These are phyloP conservation scores for Vidua macroura DNA, from an alignment of 2,113 vertebrate species.

Conservation along the genomic window DNA sequence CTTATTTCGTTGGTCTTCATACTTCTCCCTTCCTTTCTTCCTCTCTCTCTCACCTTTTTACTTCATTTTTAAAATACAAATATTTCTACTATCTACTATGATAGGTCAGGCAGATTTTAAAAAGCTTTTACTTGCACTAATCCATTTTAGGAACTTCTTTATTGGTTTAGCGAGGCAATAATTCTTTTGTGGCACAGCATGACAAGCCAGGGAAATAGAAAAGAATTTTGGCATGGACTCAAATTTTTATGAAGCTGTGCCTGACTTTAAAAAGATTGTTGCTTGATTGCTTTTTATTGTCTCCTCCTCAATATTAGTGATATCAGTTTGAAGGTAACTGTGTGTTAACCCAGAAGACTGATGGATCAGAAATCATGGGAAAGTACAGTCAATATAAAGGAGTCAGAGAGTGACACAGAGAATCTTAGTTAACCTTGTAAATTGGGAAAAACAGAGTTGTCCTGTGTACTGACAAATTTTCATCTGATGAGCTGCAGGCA, in stretches of 20 bases:
- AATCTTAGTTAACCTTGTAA: neutral
- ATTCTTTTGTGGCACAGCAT: neutral
- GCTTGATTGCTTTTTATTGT: neutral
- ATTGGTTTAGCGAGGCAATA: neutral
- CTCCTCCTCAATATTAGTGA: neutral
- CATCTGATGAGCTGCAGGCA: neutral
- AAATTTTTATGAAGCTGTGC: neutral
- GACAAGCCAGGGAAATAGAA: neutral
- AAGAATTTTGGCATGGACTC: neutral
- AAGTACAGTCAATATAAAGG: neutral
- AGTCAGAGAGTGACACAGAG: neutral
- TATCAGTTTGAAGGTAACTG: neutral
- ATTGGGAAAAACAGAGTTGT: neutral
- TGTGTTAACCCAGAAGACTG: neutral
- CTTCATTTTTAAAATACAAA: neutral
- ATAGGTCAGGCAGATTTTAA: neutral
- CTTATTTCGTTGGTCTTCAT: neutral
- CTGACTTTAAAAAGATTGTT: neutral
- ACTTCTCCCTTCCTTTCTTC: fast-evolving
- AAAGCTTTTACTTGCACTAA: neutral
- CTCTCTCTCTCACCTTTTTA: neutral
- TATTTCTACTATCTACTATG: neutral
- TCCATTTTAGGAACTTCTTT: neutral
- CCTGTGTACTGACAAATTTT: neutral
- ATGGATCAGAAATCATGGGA: neutral